phyloP scores from a whole-genome alignment of 2,797 vertebrate genomes.

The Microctenopoma steveboyesi region DNA sequence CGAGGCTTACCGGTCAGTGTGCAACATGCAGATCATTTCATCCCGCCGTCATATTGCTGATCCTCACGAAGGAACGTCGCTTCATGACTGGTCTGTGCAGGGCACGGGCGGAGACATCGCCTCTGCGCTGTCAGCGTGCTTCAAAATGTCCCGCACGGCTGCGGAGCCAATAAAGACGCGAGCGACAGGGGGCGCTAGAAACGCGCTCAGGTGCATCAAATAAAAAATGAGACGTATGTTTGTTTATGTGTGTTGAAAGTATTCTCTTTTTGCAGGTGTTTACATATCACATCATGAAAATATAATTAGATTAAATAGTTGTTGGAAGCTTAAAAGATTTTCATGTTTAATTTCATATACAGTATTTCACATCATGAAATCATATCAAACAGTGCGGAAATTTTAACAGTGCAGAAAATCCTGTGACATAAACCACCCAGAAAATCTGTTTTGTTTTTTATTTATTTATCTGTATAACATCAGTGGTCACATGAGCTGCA shows the following conservation, averaged over 20 bases:
- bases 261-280: too few species aligned
- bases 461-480: too few species aligned
- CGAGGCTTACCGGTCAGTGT: conserved; percentile 27
- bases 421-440: too few species aligned
- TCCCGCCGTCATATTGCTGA: neutral
- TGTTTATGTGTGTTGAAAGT: too few species aligned
- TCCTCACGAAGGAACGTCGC: neutral
- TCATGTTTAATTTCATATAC: too few species aligned
- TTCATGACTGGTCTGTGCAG: conserved; percentile 20
- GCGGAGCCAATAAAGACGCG: neutral
- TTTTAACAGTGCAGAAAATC: too few species aligned
- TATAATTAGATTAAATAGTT: too few species aligned
- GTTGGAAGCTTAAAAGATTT: too few species aligned
- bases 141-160: conserved; percentile 44
- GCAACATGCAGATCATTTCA: conserved; percentile 4
- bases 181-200: conserved; percentile 54
- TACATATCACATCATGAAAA: neutral
- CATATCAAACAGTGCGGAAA: too few species aligned
- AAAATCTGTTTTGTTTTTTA: too few species aligned
- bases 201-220: neutral
- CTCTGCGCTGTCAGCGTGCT: conserved; percentile 41
- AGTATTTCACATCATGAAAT: too few species aligned
- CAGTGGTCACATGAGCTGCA: conserved; percentile 5
- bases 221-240: neutral
- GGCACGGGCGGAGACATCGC: conserved; percentile 29